Evolutionary conservation across 2,888 invertebrate genomes (phyloP), one percentile per base, ranked within the genome.

Genomic region (Leptopilina syphax): DNA sequence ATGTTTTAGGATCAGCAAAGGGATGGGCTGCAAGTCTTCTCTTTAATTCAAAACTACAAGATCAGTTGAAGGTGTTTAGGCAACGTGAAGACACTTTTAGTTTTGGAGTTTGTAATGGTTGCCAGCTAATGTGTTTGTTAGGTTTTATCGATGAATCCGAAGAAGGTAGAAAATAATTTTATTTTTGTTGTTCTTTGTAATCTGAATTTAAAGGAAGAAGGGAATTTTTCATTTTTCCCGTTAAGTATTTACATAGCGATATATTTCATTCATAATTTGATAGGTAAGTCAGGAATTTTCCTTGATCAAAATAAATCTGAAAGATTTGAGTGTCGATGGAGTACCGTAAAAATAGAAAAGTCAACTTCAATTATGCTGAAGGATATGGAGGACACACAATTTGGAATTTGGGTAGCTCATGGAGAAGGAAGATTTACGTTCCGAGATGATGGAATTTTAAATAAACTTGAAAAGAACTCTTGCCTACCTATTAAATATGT

Each of bases 361-460:
- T 94, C 95, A 0, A 93, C 94, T 0, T 94, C 97, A 3, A 96
- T 99, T 1, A 98, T 99, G 98, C 93, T 99, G 86, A 92, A 93
- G 77, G 97, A 95, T n/a, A 98, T 99, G 98, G 95, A 95, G 79
- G 96, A 95, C 47, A 95, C 96, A n/a, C 93, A 96, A 1, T 93
- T 99, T n/a, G 99, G 99, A 2, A 96, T 98, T 85, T 99, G 99
- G 99, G 95, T 97, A 2, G 98, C 99, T 3, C 99, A 99, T 91
- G 99, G 98, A 0, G 99, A 99, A 93, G 99, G 99, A 84, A 93
- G 95, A 83, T 96, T 96, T 87, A 93, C 94, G 0, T 94, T 95
- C 86, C 92, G 94, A 13, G 92, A 94, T 60, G 84, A 93, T 0
- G 80, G 89, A 4, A 88, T 95, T 27, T 92, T 95, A 44, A 87